Evolutionary conservation across 2,888 invertebrate genomes (phyloP).

Genomic region (Hecatera dysodea): DNA sequence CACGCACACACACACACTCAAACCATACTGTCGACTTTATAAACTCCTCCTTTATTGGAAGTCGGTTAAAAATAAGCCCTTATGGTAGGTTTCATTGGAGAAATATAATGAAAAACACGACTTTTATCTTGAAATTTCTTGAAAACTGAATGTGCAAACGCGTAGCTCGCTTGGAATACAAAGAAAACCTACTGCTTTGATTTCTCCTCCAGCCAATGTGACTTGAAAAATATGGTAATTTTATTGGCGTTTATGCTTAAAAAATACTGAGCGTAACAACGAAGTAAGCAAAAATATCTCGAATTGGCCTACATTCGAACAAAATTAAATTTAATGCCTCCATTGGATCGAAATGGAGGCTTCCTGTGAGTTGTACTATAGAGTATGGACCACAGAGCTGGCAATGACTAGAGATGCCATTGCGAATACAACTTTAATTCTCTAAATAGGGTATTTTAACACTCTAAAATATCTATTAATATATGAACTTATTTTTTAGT

Average conservation of each 20-base stretch:
- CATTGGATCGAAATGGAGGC: constrained; percentile 3
- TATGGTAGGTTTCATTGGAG: no score
- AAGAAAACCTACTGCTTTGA: not conserved
- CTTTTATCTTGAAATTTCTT: not conserved
- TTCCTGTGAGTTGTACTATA: no score
- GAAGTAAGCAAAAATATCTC: constrained; percentile 3
- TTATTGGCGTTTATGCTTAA: not conserved
- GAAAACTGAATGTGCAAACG: not conserved
- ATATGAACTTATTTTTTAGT: no score
- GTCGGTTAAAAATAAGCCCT: no score
- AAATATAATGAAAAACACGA: no score
- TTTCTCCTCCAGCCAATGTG: not conserved
- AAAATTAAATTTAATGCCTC: constrained; percentile 45
- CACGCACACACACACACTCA: no score
- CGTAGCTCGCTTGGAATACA: not conserved
- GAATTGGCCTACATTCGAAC: constrained; percentile 37
- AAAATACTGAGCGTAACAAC: not conserved
- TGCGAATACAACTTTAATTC: no score
- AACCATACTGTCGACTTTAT: no score
- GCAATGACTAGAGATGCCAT: not conserved
- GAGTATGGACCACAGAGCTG: no score
- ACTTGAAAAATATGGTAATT: not conserved
- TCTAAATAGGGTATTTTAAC: no score
- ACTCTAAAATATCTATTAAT: no score
- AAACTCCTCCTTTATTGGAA: no score